phyloP scores from a whole-genome alignment of 2,113 vertebrate genomes.

The Apus apus region DNA sequence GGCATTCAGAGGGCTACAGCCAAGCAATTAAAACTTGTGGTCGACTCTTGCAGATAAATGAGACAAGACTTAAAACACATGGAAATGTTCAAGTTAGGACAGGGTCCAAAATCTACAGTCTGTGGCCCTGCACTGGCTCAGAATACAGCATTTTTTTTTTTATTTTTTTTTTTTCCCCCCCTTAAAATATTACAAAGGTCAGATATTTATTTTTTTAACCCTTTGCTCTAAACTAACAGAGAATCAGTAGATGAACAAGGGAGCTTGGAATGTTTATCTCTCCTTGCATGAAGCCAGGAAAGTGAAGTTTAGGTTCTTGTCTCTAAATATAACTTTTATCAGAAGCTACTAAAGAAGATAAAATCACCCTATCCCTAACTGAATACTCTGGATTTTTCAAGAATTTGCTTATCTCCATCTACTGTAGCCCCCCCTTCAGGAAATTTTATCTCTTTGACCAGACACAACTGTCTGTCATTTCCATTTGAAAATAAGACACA shows the following conservation, averaged over 20 bases:
- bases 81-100: constrained; percentile 66
- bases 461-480: background rate
- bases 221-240: constrained; percentile 40
- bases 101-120: constrained; percentile 63
- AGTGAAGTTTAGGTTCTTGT: background rate
- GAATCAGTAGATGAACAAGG: background rate
- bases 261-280: background rate
- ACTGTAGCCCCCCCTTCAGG: background rate
- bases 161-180: no score
- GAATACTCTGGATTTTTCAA: background rate
- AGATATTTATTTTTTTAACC: constrained; percentile 48
- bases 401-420: background rate
- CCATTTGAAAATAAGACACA: background rate
- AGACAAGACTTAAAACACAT: constrained; percentile 64
- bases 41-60: constrained; percentile 62
- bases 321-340: background rate
- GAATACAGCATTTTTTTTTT: constrained; percentile 5
- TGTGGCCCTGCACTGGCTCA: constrained; percentile 33
- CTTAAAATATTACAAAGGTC: constrained; percentile 19
- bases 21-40: constrained; percentile 54
- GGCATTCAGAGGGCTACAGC: background rate
- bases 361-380: background rate
- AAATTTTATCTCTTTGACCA: background rate
- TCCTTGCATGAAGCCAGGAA: background rate
- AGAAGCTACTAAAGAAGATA: background rate